Base-by-base conservation (phyloP, 2,888 invertebrate species). In the Meteorus colon region DNA sequence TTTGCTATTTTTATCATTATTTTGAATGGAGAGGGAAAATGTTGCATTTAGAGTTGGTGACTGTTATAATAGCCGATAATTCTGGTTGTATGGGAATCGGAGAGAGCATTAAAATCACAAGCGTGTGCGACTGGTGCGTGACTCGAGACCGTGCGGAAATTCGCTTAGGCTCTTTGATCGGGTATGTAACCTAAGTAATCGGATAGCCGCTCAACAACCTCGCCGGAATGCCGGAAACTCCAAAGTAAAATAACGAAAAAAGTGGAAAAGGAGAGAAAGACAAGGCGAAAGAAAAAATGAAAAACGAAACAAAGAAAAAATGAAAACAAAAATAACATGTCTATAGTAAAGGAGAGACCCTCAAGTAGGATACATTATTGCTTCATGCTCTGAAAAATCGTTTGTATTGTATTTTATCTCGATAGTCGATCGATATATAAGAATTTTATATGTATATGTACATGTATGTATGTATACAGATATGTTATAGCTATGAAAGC, bases 301-400 rank as follows among this genome's bases (percentile, higher is more conserved):
- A 6, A 55, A 51, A 69, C 16, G 31, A 69, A 69, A 69, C 12
- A 34, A 34, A 55, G 10, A 37, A n/a, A 51, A 34, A 48, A 27
- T 67, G 74, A 70, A 69, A 73, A 73, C 73, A 74, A 55, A 55
- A 19, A 55, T 19, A 19, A 55, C 55, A 19, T 19, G 19, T 55
- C 19, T 14, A 63, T 37, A 12, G 34, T 10, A 34, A 37, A 29
- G 65, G 41, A 62, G 71, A 34, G 65, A 65, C 70, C 69, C 75
- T 81, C 77, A 81, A 78, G 74, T 78, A 73, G 77, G 68, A 77
- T 81, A 81, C 75, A 77, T 81, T 81, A 81, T 81, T 77, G 78
- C 80, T 67, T 27, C 29, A 67, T 75, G 48, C 59, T 60, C 48
- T 51, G 65, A 65, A 65, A 65, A 65, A 65, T 65, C 37, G 34